Evolutionary conservation across 2,888 invertebrate genomes (phyloP).

Genomic region (Chloroclystis v-ata): DNA sequence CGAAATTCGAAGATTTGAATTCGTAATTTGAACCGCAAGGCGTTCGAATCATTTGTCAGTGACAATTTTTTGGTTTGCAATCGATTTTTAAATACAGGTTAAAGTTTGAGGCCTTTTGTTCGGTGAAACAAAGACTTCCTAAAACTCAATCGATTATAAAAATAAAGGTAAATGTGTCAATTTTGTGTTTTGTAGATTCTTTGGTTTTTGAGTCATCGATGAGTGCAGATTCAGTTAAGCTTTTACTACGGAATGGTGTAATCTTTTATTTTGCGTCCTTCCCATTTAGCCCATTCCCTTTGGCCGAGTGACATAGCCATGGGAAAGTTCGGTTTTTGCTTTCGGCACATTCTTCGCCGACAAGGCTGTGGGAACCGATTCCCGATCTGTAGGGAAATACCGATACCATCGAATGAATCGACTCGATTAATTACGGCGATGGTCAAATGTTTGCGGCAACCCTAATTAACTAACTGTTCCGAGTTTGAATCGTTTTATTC

Average conservation of each 20-base stretch:
- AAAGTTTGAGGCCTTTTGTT: constrained; percentile 40
- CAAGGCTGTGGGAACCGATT: constrained; percentile 76
- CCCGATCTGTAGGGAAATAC: constrained; percentile 61
- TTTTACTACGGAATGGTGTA: background rate
- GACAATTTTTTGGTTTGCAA: constrained; percentile 76
- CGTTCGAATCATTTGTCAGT: constrained; percentile 78
- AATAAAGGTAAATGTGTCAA: background rate
- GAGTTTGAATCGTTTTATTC: constrained; percentile 4
- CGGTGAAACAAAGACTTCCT: constrained; percentile 26
- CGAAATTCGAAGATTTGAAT: constrained; percentile 75
- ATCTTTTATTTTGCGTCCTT: constrained; percentile 15
- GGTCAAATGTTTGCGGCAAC: constrained; percentile 53
- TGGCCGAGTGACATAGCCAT: constrained; percentile 55
- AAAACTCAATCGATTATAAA: constrained; percentile 20
- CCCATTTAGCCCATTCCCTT: constrained; percentile 39
- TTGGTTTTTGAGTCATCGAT: background rate
- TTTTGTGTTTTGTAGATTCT: background rate
- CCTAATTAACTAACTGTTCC: constrained; percentile 51
- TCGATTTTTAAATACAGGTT: constrained; percentile 78
- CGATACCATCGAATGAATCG: constrained; percentile 69
- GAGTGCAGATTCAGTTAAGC: background rate
- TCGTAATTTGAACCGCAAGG: constrained; percentile 76
- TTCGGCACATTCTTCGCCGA: constrained; percentile 58
- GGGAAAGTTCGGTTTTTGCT: constrained; percentile 74
- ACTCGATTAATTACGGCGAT: constrained; percentile 61